Percentiles rank a stretch among this genome's conserved stretches.
phyloP scores from a whole-genome alignment of 2,888 invertebrate species.

The Lasius platythorax region DNA sequence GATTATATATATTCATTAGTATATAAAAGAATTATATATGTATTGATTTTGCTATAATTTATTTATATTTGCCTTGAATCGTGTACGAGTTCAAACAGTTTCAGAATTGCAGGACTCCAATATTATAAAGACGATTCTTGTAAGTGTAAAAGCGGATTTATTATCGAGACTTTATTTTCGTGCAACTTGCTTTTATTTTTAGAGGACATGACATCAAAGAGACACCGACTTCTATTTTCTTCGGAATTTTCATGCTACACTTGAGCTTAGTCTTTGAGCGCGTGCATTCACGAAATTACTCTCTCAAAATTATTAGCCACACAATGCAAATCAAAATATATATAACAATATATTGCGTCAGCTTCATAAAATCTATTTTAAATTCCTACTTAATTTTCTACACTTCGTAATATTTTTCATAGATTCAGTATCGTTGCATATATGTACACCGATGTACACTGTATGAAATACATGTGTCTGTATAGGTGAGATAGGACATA shows the following conservation, averaged over 20 bases:
- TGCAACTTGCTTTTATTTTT: slow-evolving; percentile 18
- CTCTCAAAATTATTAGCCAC: slow-evolving; percentile 25
- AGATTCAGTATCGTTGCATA: slow-evolving; percentile 14
- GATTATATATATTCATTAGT: background rate
- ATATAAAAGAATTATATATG: background rate
- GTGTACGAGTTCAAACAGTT: background rate
- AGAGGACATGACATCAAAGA: slow-evolving; percentile 36
- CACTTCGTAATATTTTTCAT: slow-evolving; percentile 15
- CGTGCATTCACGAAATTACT: slow-evolving; percentile 18
- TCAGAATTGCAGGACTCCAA: background rate
- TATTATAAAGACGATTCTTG: background rate
- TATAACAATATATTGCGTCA: background rate
- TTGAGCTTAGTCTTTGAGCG: background rate
- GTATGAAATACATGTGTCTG: background rate
- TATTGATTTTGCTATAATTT: background rate
- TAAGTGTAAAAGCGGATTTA: background rate
- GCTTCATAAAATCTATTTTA: slow-evolving; percentile 1
- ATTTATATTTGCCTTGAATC: background rate
- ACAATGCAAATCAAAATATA: background rate
- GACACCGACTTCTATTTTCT: slow-evolving; percentile 3
- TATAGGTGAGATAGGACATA: background rate
- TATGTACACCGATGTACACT: too few species aligned
- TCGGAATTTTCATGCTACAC: slow-evolving; percentile 8
- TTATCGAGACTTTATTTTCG: background rate
- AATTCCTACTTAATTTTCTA: slow-evolving; percentile 13